Percentiles rank a stretch among this genome's conserved stretches.
Evolutionary conservation across 1,140 invertebrate species (phyloP).

Genomic region (Meloidogyne exigua): DNA sequence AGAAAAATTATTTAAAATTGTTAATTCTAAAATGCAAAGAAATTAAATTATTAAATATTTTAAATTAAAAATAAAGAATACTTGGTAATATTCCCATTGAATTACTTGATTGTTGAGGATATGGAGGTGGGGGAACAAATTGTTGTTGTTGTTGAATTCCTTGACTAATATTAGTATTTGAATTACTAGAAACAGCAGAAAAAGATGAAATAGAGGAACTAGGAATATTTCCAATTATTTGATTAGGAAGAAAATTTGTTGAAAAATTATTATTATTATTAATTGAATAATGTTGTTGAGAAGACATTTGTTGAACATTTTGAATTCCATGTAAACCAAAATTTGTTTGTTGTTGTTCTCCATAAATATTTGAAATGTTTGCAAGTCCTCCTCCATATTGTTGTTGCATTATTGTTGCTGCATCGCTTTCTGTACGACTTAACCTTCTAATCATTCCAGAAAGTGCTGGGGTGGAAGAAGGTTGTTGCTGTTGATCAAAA

Average conservation of each 20-base stretch:
- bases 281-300: neutral
- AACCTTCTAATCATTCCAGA: slow-evolving; percentile 13
- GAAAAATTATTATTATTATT: neutral
- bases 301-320: neutral
- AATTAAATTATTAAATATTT: neutral
- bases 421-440: neutral
- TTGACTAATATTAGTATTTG: neutral
- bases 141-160: neutral
- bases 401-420: slow-evolving; percentile 7
- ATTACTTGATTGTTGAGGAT: neutral
- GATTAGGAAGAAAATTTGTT: neutral
- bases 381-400: neutral
- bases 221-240: neutral
- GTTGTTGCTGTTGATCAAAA: neutral
- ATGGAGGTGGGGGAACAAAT: neutral
- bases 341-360: neutral
- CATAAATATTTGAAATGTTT: neutral
- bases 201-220: neutral
- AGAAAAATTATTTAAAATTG: neutral
- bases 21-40: neutral
- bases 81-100: neutral
- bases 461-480: slow-evolving; percentile 1
- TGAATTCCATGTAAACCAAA: neutral
- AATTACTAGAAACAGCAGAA: neutral
- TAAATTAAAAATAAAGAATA: too few species aligned